phyloP scores from a whole-genome alignment of 2,888 invertebrate species.

The Ornithoptera alexandrae region DNA sequence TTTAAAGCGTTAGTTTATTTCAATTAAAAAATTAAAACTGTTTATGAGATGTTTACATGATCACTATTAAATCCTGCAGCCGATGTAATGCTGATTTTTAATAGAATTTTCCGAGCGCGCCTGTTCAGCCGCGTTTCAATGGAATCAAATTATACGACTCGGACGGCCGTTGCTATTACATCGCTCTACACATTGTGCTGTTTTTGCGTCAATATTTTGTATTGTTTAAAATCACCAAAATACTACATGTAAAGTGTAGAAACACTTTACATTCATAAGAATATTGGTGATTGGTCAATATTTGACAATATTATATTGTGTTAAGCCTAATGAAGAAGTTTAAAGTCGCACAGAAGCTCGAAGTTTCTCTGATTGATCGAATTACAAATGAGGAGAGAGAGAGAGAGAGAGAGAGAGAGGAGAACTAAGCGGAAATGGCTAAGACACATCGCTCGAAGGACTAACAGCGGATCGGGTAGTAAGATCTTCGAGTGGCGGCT shows the following conservation, averaged over 20 bases:
- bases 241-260: no score
- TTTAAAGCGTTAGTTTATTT: neutral
- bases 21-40: neutral
- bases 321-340: no score
- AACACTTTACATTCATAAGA: neutral
- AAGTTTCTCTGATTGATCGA: no score
- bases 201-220: constrained; percentile 4
- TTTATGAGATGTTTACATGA: neutral
- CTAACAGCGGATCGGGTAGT: no score
- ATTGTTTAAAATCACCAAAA: neutral
- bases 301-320: no score
- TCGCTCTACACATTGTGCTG: neutral
- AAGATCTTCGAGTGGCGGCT: no score
- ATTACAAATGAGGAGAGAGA: no score
- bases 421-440: no score
- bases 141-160: constrained; percentile 24
- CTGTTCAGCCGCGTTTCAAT: constrained; percentile 14
- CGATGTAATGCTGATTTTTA: constrained; percentile 25
- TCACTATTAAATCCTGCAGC: neutral
- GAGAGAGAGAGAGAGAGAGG: no score
- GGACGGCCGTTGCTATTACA: constrained; percentile 7
- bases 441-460: no score
- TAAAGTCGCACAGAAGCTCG: no score
- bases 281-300: neutral
- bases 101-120: constrained; percentile 20